phyloP scores from a whole-genome alignment of 2,797 vertebrate species.

The Onychomys torridus region DNA sequence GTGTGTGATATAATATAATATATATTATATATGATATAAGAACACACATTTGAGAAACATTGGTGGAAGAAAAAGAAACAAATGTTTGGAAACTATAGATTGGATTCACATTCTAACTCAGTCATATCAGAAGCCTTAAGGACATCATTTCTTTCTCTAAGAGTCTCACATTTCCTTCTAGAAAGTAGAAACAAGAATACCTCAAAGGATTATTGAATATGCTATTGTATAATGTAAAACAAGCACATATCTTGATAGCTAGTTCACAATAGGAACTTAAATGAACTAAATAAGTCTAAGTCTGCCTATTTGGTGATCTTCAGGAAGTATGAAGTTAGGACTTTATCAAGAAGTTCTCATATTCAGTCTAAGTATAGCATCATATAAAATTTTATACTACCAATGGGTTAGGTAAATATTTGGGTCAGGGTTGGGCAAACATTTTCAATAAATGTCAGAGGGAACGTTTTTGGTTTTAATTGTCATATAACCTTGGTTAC shows the following conservation, averaged over 20 bases:
- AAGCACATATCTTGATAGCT: neutral
- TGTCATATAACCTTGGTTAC: neutral
- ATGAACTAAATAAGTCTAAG: neutral
- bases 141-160: neutral
- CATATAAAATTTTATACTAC: neutral
- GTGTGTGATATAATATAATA: no score
- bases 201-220: neutral
- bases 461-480: neutral
- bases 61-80: neutral
- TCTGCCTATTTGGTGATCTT: neutral
- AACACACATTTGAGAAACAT: neutral
- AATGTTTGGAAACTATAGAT: neutral
- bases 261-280: neutral
- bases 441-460: conserved; percentile 15
- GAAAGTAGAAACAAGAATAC: conserved; percentile 2
- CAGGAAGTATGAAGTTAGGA: conserved; percentile 33
- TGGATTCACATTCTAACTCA: neutral
- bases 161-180: conserved; percentile 17
- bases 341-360: conserved; percentile 11
- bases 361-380: neutral
- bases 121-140: neutral
- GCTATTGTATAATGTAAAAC: neutral
- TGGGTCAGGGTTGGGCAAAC: neutral
- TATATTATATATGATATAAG: neutral
- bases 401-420: neutral